These are phyloP conservation scores for Florisuga fusca DNA, from an alignment of 2,797 vertebrate genomes.

Conservation along the genomic window DNA sequence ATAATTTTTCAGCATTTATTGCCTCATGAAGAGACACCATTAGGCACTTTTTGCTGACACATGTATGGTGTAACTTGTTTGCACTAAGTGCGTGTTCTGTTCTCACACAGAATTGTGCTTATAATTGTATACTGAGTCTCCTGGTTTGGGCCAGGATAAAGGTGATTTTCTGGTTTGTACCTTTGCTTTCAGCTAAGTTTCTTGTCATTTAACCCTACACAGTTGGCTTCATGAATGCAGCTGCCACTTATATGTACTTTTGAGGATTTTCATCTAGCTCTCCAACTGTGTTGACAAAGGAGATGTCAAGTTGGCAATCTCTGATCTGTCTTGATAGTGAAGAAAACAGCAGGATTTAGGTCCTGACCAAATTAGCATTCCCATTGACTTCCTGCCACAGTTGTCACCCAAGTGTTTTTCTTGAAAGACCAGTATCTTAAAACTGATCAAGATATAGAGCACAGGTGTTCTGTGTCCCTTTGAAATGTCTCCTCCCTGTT, in stretches of 20 bases:
- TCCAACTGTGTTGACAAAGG: not conserved
- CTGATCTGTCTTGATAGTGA: not conserved
- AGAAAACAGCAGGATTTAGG: not conserved
- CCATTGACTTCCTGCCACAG: not conserved
- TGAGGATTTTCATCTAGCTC: not conserved
- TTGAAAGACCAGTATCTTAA: not conserved
- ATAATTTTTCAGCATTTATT: not conserved
- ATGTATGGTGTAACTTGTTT: not conserved
- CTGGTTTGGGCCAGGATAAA: no score
- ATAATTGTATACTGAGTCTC: accelerated
- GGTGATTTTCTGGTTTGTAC: no score
- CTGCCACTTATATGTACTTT: not conserved
- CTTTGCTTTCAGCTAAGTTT: no score
- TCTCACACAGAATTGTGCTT: not conserved
- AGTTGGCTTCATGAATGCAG: not conserved
- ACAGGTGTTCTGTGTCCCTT: not conserved
- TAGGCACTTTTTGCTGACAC: not conserved
- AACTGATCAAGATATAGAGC: not conserved
- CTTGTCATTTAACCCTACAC: not conserved
- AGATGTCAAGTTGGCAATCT: not conserved
- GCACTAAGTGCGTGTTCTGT: not conserved
- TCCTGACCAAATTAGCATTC: not conserved
- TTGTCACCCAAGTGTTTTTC: not conserved
- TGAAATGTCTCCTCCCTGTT: not conserved
- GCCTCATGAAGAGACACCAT: not conserved